Evolutionary conservation across 2,888 invertebrate genomes (phyloP).

Genomic region (Eremobia ochroleuca): DNA sequence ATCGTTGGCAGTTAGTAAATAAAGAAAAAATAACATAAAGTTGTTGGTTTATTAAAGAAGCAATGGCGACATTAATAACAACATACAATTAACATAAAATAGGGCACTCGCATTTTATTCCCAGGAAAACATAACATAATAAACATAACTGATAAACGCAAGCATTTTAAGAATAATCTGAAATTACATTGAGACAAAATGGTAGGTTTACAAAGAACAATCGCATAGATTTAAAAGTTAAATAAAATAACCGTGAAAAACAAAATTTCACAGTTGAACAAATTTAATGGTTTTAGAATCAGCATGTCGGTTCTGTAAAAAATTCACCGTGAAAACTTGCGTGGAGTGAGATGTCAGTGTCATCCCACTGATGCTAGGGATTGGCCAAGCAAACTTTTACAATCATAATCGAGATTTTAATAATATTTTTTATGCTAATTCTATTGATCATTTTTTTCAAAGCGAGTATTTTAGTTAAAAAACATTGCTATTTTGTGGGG

Average conservation of each 20-base stretch:
- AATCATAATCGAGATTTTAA: too few relatives aligned
- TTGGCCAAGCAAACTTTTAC: too few relatives aligned
- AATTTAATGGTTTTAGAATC: constrained; percentile 11
- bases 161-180: constrained; percentile 1
- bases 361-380: too few relatives aligned
- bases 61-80: constrained; percentile 12
- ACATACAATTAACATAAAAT: background rate
- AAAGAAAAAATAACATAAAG: background rate
- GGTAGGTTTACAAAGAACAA: background rate
- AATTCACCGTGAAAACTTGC: too few relatives aligned
- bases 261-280: background rate
- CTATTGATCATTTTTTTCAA: too few relatives aligned
- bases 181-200: constrained; percentile 11
- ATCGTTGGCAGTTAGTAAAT: background rate
- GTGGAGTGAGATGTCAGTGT: too few relatives aligned
- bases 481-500: too few relatives aligned
- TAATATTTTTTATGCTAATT: too few relatives aligned
- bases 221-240: constrained; percentile 6
- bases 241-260: background rate
- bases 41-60: background rate
- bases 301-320: too few relatives aligned
- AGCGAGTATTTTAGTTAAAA: too few relatives aligned
- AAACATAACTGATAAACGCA: constrained; percentile 15
- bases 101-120: constrained; percentile 34
- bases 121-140: background rate